These are phyloP conservation scores for Pseudomyrmex pallidus DNA, from an alignment of 1,140 invertebrate genomes.

Conservation along the genomic window DNA sequence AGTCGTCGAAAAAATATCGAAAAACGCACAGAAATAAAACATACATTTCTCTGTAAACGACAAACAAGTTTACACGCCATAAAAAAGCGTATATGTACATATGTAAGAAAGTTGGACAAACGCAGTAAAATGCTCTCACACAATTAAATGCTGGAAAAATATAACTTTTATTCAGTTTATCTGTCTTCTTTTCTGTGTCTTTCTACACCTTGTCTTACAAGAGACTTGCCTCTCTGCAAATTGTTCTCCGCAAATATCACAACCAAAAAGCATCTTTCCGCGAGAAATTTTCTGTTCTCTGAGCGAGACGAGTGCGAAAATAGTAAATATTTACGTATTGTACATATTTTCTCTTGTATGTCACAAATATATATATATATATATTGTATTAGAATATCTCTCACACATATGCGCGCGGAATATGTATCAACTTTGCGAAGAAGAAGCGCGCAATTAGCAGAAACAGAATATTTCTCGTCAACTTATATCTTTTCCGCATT, in stretches of 20 bases:
- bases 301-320: slow-evolving; percentile 28
- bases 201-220: slow-evolving; percentile 33
- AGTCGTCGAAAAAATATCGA: no score
- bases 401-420: background rate
- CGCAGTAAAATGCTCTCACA: slow-evolving; percentile 60
- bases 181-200: slow-evolving; percentile 45
- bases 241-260: slow-evolving; percentile 56
- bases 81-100: slow-evolving; percentile 44
- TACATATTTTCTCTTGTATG: slow-evolving; percentile 17
- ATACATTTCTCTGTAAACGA: no score
- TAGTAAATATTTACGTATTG: slow-evolving; percentile 31
- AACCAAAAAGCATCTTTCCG: slow-evolving; percentile 46
- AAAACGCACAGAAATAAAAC: no score
- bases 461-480: slow-evolving; percentile 67
- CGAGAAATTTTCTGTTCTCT: slow-evolving; percentile 61
- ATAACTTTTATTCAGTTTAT: slow-evolving; percentile 77
- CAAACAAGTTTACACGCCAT: slow-evolving; percentile 6
- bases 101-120: slow-evolving; percentile 37
- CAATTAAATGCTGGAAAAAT: slow-evolving; percentile 78
- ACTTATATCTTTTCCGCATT: slow-evolving; percentile 39
- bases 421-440: background rate
- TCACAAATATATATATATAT: slow-evolving; percentile 41
- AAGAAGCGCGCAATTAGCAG: background rate
- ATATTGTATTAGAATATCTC: background rate
- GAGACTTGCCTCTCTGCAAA: background rate